These are phyloP conservation scores for Rambutsinella grinnellia DNA, from an alignment of 2,888 invertebrate genomes.

Conservation along the genomic window DNA sequence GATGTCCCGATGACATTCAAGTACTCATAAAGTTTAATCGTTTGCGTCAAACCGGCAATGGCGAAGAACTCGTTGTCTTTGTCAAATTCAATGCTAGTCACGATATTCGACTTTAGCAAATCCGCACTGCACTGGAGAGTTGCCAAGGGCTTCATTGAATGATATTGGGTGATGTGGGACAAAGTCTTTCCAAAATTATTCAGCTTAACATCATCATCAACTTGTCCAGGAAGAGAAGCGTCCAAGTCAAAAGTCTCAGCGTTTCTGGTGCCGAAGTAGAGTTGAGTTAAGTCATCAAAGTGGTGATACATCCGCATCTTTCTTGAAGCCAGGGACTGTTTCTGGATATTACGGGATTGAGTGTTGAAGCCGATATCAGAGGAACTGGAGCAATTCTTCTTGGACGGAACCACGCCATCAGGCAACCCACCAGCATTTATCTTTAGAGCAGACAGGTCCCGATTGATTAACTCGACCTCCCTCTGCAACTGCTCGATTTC, in stretches of 20 bases:
- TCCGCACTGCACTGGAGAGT: slow-evolving; percentile 92
- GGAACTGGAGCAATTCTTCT: slow-evolving; percentile 31
- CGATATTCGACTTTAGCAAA: slow-evolving; percentile 83
- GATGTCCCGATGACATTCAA: slow-evolving; percentile 85
- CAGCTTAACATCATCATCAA: slow-evolving; percentile 72
- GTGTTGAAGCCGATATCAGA: slow-evolving; percentile 61
- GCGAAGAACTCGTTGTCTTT: slow-evolving; percentile 96
- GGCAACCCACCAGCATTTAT: slow-evolving; percentile 72
- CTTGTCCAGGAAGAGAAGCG: slow-evolving; percentile 53
- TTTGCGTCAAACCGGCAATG: slow-evolving; percentile 94
- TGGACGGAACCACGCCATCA: slow-evolving; percentile 31
- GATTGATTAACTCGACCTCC: slow-evolving; percentile 82
- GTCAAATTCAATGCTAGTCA: slow-evolving; percentile 95
- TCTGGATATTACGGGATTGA: slow-evolving; percentile 48
- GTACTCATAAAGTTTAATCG: slow-evolving; percentile 94
- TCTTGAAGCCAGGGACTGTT: slow-evolving; percentile 76
- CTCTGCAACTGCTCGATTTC: slow-evolving; percentile 76
- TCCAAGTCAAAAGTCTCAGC: slow-evolving; percentile 77
- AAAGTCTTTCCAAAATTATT: slow-evolving; percentile 87
- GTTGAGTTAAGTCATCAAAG: slow-evolving; percentile 90
- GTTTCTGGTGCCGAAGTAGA: slow-evolving; percentile 84
- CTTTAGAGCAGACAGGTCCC: slow-evolving; percentile 76
- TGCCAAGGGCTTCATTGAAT: slow-evolving; percentile 83
- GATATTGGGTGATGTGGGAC: slow-evolving; percentile 86
- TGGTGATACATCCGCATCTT: slow-evolving; percentile 85